A percentile compares a stretch with the other conserved stretches of the same genome.
These are phyloP conservation scores for Nephrotoma appendiculata DNA, from an alignment of 2,888 invertebrate species.

Conservation along the genomic window DNA sequence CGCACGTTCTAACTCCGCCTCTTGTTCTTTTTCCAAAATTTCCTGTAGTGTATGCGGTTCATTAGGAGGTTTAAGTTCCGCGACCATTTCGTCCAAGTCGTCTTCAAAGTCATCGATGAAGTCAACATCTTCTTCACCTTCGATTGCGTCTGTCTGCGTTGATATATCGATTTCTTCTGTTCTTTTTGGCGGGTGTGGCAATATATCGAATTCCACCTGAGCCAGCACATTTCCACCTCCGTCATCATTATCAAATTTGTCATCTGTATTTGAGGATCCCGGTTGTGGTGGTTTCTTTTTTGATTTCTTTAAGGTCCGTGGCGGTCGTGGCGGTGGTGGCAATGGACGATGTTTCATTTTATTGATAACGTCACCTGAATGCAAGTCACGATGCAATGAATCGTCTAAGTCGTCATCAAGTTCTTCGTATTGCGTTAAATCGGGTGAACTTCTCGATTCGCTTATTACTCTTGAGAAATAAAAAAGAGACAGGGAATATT, in stretches of 20 bases:
- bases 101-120: constrained; percentile 35
- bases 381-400: constrained; percentile 41
- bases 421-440: constrained; percentile 38
- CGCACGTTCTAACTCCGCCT: constrained; percentile 19
- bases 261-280: constrained; percentile 15
- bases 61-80: constrained; percentile 29
- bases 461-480: not conserved
- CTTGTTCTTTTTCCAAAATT: constrained; percentile 25
- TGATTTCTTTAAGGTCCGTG: constrained; percentile 42
- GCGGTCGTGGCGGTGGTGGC: constrained; percentile 75
- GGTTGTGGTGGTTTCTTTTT: constrained; percentile 24
- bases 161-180: constrained; percentile 57
- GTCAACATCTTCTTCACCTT: constrained; percentile 51
- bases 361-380: constrained; percentile 59
- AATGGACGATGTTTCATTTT: constrained; percentile 76
- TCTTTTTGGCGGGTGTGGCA: constrained; percentile 23
- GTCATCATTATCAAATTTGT: constrained; percentile 19
- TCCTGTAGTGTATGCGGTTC: constrained; percentile 27
- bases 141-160: constrained; percentile 73
- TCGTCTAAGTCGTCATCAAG: constrained; percentile 21
- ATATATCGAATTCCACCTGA: constrained; percentile 4
- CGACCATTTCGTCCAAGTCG: constrained; percentile 31
- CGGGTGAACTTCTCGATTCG: constrained; percentile 11
- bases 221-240: constrained; percentile 16
- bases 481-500: constrained; percentile 3